Conservation (phyloP, 2,113 vertebrate species). For the Notarius lentiginosus region DNA sequence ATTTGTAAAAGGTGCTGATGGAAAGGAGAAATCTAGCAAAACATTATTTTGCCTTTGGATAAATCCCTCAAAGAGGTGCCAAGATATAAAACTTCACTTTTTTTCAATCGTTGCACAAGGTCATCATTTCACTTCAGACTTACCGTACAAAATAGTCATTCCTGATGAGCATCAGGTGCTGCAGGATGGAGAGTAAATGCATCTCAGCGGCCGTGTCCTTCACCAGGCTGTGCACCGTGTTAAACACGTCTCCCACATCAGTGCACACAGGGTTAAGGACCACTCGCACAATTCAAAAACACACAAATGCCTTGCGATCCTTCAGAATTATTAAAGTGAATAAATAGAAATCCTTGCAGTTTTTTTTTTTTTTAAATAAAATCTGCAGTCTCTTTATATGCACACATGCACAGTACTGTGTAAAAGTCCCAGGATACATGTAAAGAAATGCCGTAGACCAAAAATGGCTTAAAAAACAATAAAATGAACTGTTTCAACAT, state of each 20-base stretch:
- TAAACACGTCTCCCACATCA: slow-evolving; percentile 90
- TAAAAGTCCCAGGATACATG: too few relatives aligned
- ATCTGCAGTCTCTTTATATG: background rate
- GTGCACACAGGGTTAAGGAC: slow-evolving; percentile 80
- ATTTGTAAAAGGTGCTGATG: background rate
- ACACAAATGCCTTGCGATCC: background rate
- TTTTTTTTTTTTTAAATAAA: too few relatives aligned
- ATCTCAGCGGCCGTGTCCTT: slow-evolving; percentile 86
- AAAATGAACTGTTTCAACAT: too few relatives aligned
- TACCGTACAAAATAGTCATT: slow-evolving; percentile 93
- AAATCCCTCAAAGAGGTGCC: background rate
- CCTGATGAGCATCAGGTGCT: slow-evolving; percentile 91
- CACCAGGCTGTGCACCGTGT: slow-evolving; percentile 83
- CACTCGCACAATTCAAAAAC: background rate
- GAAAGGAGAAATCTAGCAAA: background rate
- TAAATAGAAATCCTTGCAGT: background rate
- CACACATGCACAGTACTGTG: too few relatives aligned
- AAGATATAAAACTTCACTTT: background rate
- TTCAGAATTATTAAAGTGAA: background rate
- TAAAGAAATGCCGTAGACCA: too few relatives aligned
- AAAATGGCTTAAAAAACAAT: too few relatives aligned
- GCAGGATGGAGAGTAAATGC: slow-evolving; percentile 93
- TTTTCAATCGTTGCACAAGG: background rate
- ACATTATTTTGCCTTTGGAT: background rate
- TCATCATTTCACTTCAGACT: slow-evolving; percentile 46